Evolutionary conservation across 2,113 vertebrate genomes (phyloP).

Genomic region (Puffinus mauretanicus): DNA sequence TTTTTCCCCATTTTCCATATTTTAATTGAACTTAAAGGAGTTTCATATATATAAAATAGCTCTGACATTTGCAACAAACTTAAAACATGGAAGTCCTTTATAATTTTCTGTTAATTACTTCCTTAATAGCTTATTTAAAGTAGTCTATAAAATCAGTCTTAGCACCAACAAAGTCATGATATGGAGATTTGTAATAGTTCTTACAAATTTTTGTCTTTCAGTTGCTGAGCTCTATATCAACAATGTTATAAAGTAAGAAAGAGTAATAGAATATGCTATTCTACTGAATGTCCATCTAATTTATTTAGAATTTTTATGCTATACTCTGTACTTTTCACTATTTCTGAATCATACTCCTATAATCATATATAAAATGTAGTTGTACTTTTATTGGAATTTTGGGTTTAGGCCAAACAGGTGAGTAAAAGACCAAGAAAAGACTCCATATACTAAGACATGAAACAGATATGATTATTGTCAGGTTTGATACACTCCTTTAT

Average conservation of each 20-base stretch:
- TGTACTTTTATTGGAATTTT: not conserved
- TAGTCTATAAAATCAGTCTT: not conserved
- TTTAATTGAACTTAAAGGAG: not conserved
- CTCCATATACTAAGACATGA: not conserved
- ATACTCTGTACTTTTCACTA: not conserved
- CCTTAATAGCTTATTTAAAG: not conserved
- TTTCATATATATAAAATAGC: not conserved
- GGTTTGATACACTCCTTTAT: not conserved
- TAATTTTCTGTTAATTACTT: constrained; percentile 1
- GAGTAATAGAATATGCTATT: not conserved
- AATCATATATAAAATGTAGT: not conserved
- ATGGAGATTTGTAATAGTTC: not conserved
- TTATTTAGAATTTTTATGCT: not conserved
- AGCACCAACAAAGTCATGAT: not conserved
- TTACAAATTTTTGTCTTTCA: not conserved
- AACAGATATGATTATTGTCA: not conserved
- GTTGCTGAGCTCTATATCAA: not conserved
- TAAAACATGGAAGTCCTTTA: not conserved
- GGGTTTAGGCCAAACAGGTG: not conserved
- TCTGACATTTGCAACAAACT: not conserved
- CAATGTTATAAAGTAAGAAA: not conserved
- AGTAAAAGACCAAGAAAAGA: not conserved
- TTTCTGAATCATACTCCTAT: not conserved
- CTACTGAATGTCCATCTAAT: not conserved
- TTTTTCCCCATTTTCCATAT: not conserved